Evolutionary conservation across 2,888 invertebrate species (phyloP).

Genomic region (Meloe dianella): DNA sequence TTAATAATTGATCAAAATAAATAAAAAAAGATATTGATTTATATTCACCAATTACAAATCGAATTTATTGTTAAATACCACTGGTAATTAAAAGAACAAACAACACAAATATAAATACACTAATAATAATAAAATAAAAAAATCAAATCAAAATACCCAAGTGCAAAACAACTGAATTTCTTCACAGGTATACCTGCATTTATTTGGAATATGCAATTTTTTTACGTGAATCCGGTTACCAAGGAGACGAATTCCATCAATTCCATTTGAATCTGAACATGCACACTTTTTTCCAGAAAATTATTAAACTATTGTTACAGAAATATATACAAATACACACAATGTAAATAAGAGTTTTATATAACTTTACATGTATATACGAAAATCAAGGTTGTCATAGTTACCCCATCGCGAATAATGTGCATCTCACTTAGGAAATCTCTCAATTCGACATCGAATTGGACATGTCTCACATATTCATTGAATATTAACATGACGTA

Average conservation of each 20-base stretch:
- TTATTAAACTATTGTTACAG: not conserved
- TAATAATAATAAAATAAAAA: slow-evolving; percentile 18
- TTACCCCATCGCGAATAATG: slow-evolving; percentile 47
- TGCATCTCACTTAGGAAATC: slow-evolving; percentile 39
- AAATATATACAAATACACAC: not conserved
- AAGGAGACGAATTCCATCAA: not conserved
- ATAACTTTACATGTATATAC: slow-evolving; percentile 22
- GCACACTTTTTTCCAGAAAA: slow-evolving; percentile 26
- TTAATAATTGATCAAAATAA: no score
- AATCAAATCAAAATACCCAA: slow-evolving; percentile 10
- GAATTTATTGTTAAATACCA: slow-evolving; percentile 25
- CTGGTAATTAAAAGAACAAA: no score
- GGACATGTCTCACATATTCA: slow-evolving; percentile 18
- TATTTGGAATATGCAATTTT: not conserved
- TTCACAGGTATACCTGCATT: not conserved
- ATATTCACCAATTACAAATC: slow-evolving; percentile 24
- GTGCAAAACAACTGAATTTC: not conserved
- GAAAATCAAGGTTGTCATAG: slow-evolving; percentile 50
- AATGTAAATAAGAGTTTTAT: slow-evolving; percentile 2
- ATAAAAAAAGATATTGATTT: slow-evolving; percentile 29
- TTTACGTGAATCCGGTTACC: not conserved
- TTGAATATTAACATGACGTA: slow-evolving; percentile 40
- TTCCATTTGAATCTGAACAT: slow-evolving; percentile 34
- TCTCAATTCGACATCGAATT: not conserved
- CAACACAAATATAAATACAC: no score